phyloP scores from a whole-genome alignment of 2,113 vertebrate genomes.

The Antigone vipio region DNA sequence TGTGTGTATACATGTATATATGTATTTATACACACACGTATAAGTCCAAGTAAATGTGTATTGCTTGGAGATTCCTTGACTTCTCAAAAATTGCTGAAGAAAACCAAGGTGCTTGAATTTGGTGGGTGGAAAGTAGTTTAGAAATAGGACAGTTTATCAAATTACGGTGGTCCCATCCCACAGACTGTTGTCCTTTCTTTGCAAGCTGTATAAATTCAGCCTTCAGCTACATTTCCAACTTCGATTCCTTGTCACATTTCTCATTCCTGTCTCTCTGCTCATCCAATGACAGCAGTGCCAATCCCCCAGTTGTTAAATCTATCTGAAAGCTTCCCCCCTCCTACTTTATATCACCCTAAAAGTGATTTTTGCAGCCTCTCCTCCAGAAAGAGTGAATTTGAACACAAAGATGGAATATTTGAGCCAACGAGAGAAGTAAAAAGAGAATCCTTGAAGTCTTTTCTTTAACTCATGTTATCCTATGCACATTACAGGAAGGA shows the following conservation, averaged over 20 bases:
- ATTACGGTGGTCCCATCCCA: slow-evolving; percentile 54
- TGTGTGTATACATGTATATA: not conserved
- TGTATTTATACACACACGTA: not conserved
- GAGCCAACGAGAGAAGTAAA: slow-evolving; percentile 52
- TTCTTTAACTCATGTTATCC: slow-evolving; percentile 22
- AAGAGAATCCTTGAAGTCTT: slow-evolving; percentile 49
- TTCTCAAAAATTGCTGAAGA: not conserved
- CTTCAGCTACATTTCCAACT: slow-evolving; percentile 59
- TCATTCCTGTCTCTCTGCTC: slow-evolving; percentile 45
- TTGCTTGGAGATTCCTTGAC: slow-evolving; percentile 1
- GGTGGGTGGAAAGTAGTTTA: slow-evolving; percentile 42
- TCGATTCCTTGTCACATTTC: slow-evolving; percentile 60
- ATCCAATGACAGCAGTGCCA: slow-evolving; percentile 59
- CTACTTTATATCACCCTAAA: slow-evolving; percentile 65
- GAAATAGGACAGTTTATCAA: slow-evolving; percentile 63
- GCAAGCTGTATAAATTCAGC: slow-evolving; percentile 61
- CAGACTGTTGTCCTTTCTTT: slow-evolving; percentile 63
- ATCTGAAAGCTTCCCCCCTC: slow-evolving; percentile 49
- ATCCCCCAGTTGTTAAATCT: slow-evolving; percentile 66
- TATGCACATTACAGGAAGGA: slow-evolving; percentile 16
- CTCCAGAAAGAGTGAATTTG: slow-evolving; percentile 63
- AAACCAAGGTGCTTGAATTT: slow-evolving; percentile 40
- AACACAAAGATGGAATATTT: slow-evolving; percentile 63
- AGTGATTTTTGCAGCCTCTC: slow-evolving; percentile 65
- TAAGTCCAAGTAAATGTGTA: not conserved